phyloP scores from a whole-genome alignment of 2,888 invertebrate genomes.

The Noctua janthina region DNA sequence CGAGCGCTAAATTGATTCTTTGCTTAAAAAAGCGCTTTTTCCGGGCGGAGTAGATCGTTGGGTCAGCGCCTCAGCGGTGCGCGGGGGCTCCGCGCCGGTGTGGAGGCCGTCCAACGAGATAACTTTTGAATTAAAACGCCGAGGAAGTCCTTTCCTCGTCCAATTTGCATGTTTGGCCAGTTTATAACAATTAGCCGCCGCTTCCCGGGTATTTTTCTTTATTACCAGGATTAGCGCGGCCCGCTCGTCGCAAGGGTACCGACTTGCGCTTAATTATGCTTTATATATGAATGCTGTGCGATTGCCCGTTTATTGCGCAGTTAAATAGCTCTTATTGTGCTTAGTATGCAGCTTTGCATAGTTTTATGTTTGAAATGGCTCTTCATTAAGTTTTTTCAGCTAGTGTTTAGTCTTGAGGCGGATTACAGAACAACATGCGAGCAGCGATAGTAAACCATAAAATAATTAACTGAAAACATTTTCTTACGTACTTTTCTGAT shows the following conservation, averaged over 20 bases:
- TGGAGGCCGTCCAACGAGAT: constrained; percentile 68
- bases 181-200: constrained; percentile 88
- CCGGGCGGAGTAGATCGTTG: constrained; percentile 20
- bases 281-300: constrained; percentile 79
- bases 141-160: constrained; percentile 80
- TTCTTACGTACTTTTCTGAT: neutral
- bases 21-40: constrained; percentile 46
- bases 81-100: constrained; percentile 33
- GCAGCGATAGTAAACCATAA: neutral
- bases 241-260: constrained; percentile 62
- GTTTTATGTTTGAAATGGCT: constrained; percentile 45
- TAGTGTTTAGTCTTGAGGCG: constrained; percentile 9
- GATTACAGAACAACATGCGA: neutral
- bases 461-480: neutral
- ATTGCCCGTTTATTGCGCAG: constrained; percentile 70
- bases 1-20: constrained; percentile 60
- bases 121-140: constrained; percentile 82
- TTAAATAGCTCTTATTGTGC: constrained; percentile 64
- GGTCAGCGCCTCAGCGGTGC: constrained; percentile 13
- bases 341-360: constrained; percentile 51
- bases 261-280: constrained; percentile 81
- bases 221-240: constrained; percentile 84
- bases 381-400: constrained; percentile 25
- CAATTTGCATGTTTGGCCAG: constrained; percentile 88
- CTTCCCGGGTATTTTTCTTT: constrained; percentile 88